Evolutionary conservation across 2,797 vertebrate genomes (phyloP).

Genomic region (Tympanoctomys barrerae): DNA sequence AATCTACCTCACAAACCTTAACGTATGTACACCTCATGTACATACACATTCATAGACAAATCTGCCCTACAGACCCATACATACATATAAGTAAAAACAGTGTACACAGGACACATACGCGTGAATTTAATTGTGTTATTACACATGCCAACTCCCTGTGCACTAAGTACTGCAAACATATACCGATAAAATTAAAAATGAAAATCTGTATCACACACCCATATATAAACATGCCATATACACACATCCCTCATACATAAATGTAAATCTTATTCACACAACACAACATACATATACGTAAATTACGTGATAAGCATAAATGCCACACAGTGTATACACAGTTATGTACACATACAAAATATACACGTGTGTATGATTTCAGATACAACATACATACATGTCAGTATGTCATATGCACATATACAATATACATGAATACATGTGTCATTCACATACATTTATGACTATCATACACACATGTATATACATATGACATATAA

Average conservation of each 20-base stretch:
- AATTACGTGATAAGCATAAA: neutral
- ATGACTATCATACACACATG: too few species aligned
- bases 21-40: too few species aligned
- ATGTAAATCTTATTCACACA: neutral
- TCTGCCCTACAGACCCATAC: neutral
- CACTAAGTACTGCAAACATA: neutral
- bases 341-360: neutral
- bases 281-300: neutral
- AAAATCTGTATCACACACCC: neutral
- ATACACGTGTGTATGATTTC: neutral
- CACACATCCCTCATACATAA: neutral
- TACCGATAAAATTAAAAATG: neutral
- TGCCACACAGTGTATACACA: neutral
- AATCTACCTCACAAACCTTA: neutral
- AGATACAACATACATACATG: too few species aligned
- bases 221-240: neutral
- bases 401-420: too few species aligned
- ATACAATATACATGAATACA: too few species aligned
- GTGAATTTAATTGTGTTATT: neutral
- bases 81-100: neutral
- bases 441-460: too few species aligned
- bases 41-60: neutral
- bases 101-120: neutral
- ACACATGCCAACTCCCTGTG: neutral
- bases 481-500: neutral